A percentile compares a stretch with the other conserved stretches of the same genome.
Conservation (phyloP, 1,140 invertebrate species). For the Cydia amplana region DNA sequence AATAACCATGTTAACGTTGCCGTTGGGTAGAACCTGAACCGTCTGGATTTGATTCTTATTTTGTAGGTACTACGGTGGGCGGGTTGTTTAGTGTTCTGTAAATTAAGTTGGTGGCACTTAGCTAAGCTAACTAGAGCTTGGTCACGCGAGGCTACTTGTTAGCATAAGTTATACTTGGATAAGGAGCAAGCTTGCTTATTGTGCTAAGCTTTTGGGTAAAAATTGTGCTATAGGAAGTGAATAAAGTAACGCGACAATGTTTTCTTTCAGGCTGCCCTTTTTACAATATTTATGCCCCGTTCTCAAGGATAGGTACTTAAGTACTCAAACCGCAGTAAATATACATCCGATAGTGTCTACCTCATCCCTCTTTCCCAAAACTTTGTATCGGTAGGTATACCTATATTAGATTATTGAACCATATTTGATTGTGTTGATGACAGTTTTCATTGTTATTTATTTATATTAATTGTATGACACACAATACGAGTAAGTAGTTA, state of each 20-base stretch:
- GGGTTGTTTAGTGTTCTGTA: not conserved
- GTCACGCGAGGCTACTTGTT: slow-evolving; percentile 20
- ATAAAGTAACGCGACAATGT: slow-evolving; percentile 30
- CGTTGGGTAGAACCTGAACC: not conserved
- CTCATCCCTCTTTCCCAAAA: no score
- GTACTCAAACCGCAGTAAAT: slow-evolving; percentile 32
- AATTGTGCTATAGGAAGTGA: slow-evolving; percentile 13
- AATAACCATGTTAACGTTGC: not conserved
- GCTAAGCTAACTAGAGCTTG: slow-evolving; percentile 18
- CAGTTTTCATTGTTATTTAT: no score
- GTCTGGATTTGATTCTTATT: not conserved
- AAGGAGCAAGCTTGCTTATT: slow-evolving; percentile 9
- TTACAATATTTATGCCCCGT: slow-evolving; percentile 38
- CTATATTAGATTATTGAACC: no score
- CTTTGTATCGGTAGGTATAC: no score
- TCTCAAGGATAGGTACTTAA: not conserved
- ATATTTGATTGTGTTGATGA: no score
- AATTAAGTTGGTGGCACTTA: slow-evolving; percentile 17
- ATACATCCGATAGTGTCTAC: slow-evolving; percentile 29
- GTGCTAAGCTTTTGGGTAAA: slow-evolving; percentile 15
- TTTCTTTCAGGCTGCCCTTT: slow-evolving; percentile 38
- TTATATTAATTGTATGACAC: no score
- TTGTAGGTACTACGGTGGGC: not conserved
- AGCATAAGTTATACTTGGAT: slow-evolving; percentile 19
- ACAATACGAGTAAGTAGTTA: no score